Evolutionary conservation across 2,113 vertebrate species (phyloP).

Genomic region (Tragelaphus strepsiceros): DNA sequence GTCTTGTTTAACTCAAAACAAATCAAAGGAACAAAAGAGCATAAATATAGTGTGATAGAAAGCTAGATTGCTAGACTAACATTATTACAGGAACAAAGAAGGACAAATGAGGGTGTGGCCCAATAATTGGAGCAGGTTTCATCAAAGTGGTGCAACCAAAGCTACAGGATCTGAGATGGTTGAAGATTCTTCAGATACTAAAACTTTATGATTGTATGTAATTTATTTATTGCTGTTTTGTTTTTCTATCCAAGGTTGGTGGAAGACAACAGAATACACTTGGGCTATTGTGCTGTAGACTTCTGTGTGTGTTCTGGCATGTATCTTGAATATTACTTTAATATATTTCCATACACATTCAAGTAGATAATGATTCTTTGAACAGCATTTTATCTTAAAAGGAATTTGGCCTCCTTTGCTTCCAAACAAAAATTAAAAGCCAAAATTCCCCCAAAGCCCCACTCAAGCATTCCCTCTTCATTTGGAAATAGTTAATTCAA

Average conservation of each 20-base stretch:
- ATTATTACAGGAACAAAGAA: neutral
- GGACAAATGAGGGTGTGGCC: neutral
- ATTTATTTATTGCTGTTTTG: neutral
- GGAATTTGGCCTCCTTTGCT: neutral
- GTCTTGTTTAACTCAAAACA: neutral
- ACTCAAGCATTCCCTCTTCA: slow-evolving; percentile 9
- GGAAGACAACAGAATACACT: neutral
- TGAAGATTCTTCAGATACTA: neutral
- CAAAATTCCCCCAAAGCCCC: slow-evolving; percentile 27
- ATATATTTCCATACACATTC: slow-evolving; percentile 20
- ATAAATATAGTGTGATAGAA: neutral
- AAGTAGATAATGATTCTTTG: slow-evolving; percentile 17
- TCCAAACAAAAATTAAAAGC: slow-evolving; percentile 29
- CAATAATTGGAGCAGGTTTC: slow-evolving; percentile 6
- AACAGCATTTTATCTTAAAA: slow-evolving; percentile 40
- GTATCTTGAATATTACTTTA: slow-evolving; percentile 44
- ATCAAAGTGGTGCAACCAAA: neutral
- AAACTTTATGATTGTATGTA: neutral
- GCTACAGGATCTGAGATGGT: neutral
- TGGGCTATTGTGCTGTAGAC: neutral
- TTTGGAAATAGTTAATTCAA: slow-evolving; percentile 40
- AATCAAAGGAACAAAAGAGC: neutral
- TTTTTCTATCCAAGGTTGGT: slow-evolving; percentile 14
- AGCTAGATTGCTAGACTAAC: neutral
- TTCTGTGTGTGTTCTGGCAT: neutral